Evolutionary conservation across 2,113 vertebrate genomes (phyloP), one percentile per base, ranked within the genome.

Genomic region (Phylloscopus whistleri): DNA sequence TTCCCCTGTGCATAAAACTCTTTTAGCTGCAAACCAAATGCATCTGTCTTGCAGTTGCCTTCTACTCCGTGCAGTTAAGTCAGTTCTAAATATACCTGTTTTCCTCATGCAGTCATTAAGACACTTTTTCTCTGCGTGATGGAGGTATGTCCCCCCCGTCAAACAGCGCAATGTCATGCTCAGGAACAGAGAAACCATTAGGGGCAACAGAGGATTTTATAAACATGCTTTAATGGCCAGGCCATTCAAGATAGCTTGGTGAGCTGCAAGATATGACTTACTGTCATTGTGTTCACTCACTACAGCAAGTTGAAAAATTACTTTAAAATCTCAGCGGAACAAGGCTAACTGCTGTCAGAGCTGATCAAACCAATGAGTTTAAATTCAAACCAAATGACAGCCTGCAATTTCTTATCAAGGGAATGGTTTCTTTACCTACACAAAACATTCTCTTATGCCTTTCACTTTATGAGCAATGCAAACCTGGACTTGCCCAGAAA

Each of bases 401-500:
- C 49, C 48, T 87, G 33, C 53, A 69, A 60, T 13, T 63, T 67
- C 69, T 88, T 72, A 74, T 55, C 56, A 28, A 37, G 49, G 24
- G 48, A 90, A 95, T 39, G 18, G 48, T 33, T 90, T 93, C 69
- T 68, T 93, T 75, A 63, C 66, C 59, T 55, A 44, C 62, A 89
- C 28, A 73, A 81, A 95, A 84, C 63, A 86, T 69, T 83, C 58
- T 85, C 70, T 73, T 63, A 30, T 26, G 66, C 55, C 51, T 73
- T 82, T 70, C 39, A 43, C 15, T 94, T 90, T 33, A 60, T 17
- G 31, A 91, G 92, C 62, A 66, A 7, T 33, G 55, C 90, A 95
- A 92, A 96, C 80, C 84, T 56, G 62, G 72, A 66, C 94, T 66
- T 88, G 69, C 70, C 66, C 76, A 86, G 73, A 88, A 84, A 91